Base-by-base conservation (phyloP, 2,888 invertebrate genomes). In the Microplitis deprimator region DNA sequence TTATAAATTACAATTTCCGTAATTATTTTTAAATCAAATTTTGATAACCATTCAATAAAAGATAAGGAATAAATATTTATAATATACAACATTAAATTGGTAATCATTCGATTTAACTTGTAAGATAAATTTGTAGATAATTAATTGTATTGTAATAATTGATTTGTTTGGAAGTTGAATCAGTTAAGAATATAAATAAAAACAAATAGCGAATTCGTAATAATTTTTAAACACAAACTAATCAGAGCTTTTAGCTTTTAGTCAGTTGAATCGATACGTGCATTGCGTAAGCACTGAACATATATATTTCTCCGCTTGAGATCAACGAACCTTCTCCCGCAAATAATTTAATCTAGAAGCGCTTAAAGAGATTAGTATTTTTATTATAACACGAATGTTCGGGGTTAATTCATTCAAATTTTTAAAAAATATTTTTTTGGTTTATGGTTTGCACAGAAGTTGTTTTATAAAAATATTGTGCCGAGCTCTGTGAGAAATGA, bases 321-420 rank as follows among this genome's bases (percentile, higher is more conserved):
- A 77, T 77, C 77, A 77, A 77, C 67, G 77, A 77, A 77, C 77
- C 77, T 73, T 70, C 65, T 59, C 72, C 65, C 65, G 73, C 73
- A 29, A 73, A 73, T 73, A 67, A 67, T 73, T 67, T 50, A 65
- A 65, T 29, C 20, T 20, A 65, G 65, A 67, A 59, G 67, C 65
- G 73, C 38, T 50, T 67, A 29, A 67, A 59, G 73, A 20, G 59
- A 69, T 50, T 69, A 60, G 16, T n/a, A 17, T 10, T 71, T 71
- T 60, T 71, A 20, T 38, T 5, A 20, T 60, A 70, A 60, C 13
- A 65, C 65, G 65, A 29, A 8, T 13, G 13, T 65, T 65, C 16
- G 13, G n/a, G 17, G 16, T 29, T 29, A 3, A 29, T 29, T 29
- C 29, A 29, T 29, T 29, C 29, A 29, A 3, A 29, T 29, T 29